Evolutionary conservation across 2,797 vertebrate genomes (phyloP).

Genomic region (Phaenicophaeus curvirostris): DNA sequence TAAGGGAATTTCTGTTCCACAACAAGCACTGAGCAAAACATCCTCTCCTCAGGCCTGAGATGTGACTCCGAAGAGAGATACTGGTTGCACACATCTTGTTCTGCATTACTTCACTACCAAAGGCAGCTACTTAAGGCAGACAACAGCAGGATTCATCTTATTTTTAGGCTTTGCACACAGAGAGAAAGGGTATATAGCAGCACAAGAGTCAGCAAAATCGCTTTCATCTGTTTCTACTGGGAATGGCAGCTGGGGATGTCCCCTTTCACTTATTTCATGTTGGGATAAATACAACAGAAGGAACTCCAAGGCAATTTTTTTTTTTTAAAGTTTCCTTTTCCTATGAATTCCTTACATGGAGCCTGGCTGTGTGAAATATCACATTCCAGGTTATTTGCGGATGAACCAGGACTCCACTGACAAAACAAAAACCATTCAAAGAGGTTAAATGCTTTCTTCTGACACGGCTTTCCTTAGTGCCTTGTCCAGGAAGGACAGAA

Average conservation of each 20-base stretch:
- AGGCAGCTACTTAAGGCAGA: neutral
- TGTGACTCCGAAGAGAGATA: neutral
- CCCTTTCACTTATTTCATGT: neutral
- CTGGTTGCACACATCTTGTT: neutral
- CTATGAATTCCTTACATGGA: neutral
- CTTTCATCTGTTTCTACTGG: neutral
- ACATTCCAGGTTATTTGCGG: neutral
- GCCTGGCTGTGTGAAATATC: neutral
- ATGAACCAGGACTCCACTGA: neutral
- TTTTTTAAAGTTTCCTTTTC: neutral
- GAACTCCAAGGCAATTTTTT: neutral
- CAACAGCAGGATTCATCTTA: neutral
- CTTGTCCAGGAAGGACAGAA: neutral
- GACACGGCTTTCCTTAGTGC: neutral
- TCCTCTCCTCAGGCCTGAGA: neutral
- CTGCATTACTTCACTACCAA: neutral
- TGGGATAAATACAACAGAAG: neutral
- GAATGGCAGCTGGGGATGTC: neutral
- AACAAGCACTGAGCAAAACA: neutral
- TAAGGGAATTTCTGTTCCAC: neutral
- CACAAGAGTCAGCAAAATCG: neutral
- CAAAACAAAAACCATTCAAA: neutral
- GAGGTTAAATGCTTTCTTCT: neutral
- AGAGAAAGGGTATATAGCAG: neutral
- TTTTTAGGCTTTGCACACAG: neutral